Percentiles rank a stretch among this genome's conserved stretches.
Conservation (phyloP, 2,113 vertebrate genomes). For the Rhabdornis inornatus region DNA sequence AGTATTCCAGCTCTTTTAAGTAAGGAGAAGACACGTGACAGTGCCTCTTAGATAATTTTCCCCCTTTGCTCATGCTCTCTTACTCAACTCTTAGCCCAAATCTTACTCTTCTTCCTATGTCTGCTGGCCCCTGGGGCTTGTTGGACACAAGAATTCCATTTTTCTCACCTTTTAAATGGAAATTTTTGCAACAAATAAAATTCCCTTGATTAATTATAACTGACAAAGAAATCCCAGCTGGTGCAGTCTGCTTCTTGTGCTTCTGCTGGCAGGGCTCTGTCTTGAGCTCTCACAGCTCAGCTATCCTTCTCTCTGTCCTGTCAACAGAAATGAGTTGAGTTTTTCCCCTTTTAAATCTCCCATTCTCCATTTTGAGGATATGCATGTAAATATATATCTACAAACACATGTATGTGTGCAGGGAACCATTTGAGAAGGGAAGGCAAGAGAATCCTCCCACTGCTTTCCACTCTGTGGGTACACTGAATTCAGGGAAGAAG, state of each 20-base stretch:
- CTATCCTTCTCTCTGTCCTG: background rate
- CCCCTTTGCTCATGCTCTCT: background rate
- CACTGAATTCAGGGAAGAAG: background rate
- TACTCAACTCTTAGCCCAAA: background rate
- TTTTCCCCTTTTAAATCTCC: background rate
- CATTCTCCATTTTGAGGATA: background rate
- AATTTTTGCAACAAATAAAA: background rate
- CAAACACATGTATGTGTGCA: accelerated
- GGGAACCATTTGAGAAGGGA: background rate
- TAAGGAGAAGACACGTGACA: background rate
- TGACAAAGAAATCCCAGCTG: background rate
- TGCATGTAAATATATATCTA: background rate
- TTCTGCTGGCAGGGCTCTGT: background rate
- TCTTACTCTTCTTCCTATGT: background rate
- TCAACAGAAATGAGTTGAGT: background rate
- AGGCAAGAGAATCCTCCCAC: background rate
- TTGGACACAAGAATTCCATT: background rate
- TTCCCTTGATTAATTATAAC: background rate
- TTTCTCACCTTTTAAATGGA: background rate
- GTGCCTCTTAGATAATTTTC: background rate
- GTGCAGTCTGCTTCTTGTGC: accelerated
- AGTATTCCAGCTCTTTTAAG: background rate
- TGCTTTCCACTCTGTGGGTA: background rate
- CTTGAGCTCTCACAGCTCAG: background rate
- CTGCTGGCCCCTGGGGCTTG: background rate